Percentiles rank a stretch among this genome's conserved stretches.
These are phyloP conservation scores for Alces alces DNA, from an alignment of 2,113 vertebrate genomes.

Conservation along the genomic window DNA sequence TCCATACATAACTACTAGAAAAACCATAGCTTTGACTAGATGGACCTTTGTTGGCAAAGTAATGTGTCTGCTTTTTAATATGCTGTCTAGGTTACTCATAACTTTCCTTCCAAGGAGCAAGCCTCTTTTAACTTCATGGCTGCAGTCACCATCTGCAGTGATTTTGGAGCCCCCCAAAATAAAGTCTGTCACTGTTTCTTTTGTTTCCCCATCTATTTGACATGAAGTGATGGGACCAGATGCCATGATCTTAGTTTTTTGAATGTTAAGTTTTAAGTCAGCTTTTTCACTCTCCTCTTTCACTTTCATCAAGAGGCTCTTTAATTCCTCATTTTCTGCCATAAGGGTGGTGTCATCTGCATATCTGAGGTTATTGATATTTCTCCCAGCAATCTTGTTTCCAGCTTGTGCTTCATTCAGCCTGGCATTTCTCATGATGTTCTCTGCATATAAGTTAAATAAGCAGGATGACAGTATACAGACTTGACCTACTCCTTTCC, in stretches of 20 bases:
- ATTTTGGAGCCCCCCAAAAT: background rate
- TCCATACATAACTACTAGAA: background rate
- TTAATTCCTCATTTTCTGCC: background rate
- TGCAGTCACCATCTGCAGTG: background rate
- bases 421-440: background rate
- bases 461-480: background rate
- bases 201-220: background rate
- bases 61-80: background rate
- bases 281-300: background rate
- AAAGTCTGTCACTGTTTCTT: background rate
- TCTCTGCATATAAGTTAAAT: background rate
- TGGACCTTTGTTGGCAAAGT: background rate
- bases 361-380: background rate
- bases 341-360: background rate
- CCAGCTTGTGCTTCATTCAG: background rate
- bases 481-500: background rate
- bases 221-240: background rate
- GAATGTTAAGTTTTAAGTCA: background rate
- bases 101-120: background rate
- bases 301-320: background rate
- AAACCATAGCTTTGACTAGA: background rate
- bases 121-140: background rate
- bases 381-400: background rate
- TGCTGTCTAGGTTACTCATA: background rate
- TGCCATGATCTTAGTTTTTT: background rate